Conservation (phyloP, 1,140 invertebrate species). For the Trachelipus rathkii region DNA sequence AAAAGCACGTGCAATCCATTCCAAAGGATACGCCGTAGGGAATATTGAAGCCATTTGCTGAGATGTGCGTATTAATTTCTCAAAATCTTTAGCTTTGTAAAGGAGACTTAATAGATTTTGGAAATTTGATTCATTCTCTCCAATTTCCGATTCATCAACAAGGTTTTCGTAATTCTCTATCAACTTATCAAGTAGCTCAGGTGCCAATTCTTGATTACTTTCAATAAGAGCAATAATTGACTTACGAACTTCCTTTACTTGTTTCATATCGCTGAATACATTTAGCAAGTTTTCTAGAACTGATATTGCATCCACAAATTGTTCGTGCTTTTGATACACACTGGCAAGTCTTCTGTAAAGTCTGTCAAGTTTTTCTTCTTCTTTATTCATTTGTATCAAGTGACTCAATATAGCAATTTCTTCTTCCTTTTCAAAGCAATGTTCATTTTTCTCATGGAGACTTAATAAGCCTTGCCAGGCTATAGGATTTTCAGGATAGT, state of each 20-base stretch:
- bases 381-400: not conserved
- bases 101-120: conserved; percentile 11
- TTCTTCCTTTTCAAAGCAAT: not conserved
- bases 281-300: not conserved
- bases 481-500: conserved; percentile 17
- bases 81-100: conserved; percentile 6
- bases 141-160: conserved; percentile 25
- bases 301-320: not conserved
- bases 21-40: conserved; percentile 26
- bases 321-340: not conserved
- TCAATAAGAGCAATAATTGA: not conserved
- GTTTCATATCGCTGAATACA: not conserved
- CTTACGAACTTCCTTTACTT: not conserved
- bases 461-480: conserved; percentile 7
- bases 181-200: not conserved
- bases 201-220: not conserved
- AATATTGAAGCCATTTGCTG: conserved; percentile 16
- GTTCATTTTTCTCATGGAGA: not conserved
- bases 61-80: conserved; percentile 11
- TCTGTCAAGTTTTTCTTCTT: conserved; percentile 11
- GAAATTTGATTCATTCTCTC: conserved; percentile 30
- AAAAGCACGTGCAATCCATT: conserved; percentile 29
- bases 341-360: not conserved
- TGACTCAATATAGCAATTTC: conserved; percentile 1
- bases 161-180: conserved; percentile 16